These are phyloP conservation scores for Gambelia wislizenii DNA, from an alignment of 2,797 vertebrate species.

Conservation along the genomic window DNA sequence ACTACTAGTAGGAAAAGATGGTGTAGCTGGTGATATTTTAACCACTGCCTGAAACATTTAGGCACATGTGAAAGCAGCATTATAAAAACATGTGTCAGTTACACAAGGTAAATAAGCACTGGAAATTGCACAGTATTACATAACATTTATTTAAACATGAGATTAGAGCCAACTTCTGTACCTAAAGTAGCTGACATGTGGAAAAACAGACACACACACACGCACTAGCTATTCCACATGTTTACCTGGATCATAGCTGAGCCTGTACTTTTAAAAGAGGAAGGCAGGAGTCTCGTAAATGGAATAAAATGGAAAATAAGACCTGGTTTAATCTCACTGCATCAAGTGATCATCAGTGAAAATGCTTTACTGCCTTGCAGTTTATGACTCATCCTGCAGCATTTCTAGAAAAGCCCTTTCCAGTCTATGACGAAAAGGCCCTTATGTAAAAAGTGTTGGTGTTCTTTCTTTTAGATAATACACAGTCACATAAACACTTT, in stretches of 20 bases:
- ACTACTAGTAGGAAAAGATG: neutral
- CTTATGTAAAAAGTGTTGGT: neutral
- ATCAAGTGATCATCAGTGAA: conserved; percentile 66
- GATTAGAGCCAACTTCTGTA: conserved; percentile 7
- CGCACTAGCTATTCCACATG: neutral
- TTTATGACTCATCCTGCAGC: conserved; percentile 77
- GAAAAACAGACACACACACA: neutral
- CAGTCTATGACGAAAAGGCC: conserved; percentile 49
- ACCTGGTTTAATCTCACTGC: conserved; percentile 56
- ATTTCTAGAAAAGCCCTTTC: conserved; percentile 73
- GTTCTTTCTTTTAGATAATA: conserved; percentile 23
- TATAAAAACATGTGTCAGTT: neutral
- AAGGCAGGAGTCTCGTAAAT: neutral
- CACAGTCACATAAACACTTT: conserved; percentile 1
- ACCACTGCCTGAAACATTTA: neutral
- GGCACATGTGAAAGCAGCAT: too few relatives aligned
- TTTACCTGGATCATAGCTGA: conserved; percentile 4
- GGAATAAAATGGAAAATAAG: conserved; percentile 21
- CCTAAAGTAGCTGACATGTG: neutral
- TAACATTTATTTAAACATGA: conserved; percentile 13
- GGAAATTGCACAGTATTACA: neutral
- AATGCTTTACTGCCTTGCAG: conserved; percentile 63
- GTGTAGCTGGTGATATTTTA: neutral
- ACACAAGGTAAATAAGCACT: conserved; percentile 15
- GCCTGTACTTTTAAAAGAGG: neutral